phyloP scores from a whole-genome alignment of 2,113 vertebrate species.

The Isichthys henryi region DNA sequence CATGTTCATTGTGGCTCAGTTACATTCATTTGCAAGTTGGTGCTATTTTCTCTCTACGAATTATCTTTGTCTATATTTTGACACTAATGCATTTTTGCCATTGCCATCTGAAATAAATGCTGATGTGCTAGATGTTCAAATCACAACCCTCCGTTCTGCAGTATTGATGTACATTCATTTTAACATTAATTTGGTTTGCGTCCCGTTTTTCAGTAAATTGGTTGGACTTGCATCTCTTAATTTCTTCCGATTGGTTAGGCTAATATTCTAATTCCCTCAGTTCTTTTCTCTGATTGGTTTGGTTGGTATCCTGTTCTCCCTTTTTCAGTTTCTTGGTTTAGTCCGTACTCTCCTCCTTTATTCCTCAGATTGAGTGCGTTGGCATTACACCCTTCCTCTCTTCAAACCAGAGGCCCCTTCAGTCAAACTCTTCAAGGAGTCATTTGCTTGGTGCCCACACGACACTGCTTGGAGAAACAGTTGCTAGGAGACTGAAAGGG shows the following conservation, averaged over 20 bases:
- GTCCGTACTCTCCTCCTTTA: neutral
- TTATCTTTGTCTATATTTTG: neutral
- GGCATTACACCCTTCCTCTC: neutral
- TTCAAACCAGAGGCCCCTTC: neutral
- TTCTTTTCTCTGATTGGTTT: neutral
- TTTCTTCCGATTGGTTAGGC: neutral
- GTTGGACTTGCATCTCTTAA: neutral
- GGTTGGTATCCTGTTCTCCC: neutral
- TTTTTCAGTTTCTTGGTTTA: neutral
- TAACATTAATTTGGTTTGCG: neutral
- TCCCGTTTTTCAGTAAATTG: neutral
- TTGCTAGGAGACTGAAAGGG: conserved; percentile 48
- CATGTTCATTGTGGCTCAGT: neutral
- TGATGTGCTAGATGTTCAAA: neutral
- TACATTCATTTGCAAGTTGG: conserved; percentile 3
- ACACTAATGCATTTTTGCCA: neutral
- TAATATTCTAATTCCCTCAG: neutral
- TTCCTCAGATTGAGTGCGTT: neutral
- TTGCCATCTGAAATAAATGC: conserved; percentile 2
- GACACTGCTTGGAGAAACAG: neutral
- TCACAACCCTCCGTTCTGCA: neutral
- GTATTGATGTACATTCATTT: neutral
- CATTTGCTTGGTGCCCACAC: neutral
- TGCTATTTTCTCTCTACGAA: neutral
- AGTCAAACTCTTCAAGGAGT: neutral